phyloP scores from a whole-genome alignment of 2,888 invertebrate genomes.

The Sthenelais limicola region DNA sequence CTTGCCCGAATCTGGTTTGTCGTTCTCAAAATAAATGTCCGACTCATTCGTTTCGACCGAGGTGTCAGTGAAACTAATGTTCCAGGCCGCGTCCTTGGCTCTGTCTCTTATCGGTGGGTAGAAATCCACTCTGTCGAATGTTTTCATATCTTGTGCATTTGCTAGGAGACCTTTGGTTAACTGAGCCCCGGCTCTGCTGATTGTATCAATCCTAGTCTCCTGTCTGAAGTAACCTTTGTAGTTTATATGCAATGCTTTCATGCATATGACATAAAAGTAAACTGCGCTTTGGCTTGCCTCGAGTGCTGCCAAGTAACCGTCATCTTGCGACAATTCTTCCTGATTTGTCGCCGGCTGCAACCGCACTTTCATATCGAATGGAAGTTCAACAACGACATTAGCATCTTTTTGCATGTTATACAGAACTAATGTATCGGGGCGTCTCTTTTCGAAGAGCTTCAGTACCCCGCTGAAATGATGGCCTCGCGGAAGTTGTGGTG shows the following conservation, averaged over 20 bases:
- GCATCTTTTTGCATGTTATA: neutral
- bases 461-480: slow-evolving; percentile 26
- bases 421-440: slow-evolving; percentile 19
- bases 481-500: slow-evolving; percentile 11
- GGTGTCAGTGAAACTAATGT: slow-evolving; percentile 11
- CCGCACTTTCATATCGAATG: neutral
- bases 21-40: neutral
- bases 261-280: slow-evolving; percentile 26
- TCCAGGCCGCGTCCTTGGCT: neutral
- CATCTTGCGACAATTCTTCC: neutral
- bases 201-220: neutral
- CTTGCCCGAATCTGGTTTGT: neutral
- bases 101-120: slow-evolving; percentile 18
- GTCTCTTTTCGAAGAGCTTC: slow-evolving; percentile 4
- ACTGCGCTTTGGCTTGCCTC: neutral
- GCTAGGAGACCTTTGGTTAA: neutral
- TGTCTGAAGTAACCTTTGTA: neutral
- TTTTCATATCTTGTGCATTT: slow-evolving; percentile 8
- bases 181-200: neutral
- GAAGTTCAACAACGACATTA: slow-evolving; percentile 19
- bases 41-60: too few relatives aligned
- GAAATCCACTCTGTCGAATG: slow-evolving; percentile 1
- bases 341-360: slow-evolving; percentile 4
- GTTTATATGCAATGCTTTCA: slow-evolving; percentile 13
- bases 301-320: neutral